These are phyloP conservation scores for Aspidoscelis tigris DNA, from an alignment of 2,113 vertebrate species.

Conservation along the genomic window DNA sequence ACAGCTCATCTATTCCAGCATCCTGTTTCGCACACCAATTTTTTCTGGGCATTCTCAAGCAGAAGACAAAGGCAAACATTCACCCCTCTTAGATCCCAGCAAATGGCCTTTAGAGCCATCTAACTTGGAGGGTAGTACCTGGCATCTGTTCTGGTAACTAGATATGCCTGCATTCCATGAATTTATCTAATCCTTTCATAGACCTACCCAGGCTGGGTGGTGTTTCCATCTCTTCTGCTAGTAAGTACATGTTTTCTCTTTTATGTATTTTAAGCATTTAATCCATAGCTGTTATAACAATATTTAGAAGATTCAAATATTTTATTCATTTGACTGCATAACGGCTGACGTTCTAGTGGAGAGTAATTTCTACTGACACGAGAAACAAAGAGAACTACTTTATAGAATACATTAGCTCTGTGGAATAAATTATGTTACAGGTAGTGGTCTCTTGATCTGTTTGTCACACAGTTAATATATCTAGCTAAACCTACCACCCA, in stretches of 20 bases:
- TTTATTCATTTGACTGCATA: rapidly evolving
- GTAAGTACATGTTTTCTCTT: neutral
- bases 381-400: neutral
- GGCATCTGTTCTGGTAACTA: no score
- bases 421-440: neutral
- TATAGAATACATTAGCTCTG: neutral
- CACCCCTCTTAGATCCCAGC: no score
- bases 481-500: neutral
- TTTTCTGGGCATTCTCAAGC: no score
- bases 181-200: no score
- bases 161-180: no score
- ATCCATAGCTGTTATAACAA: neutral
- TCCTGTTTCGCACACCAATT: no score
- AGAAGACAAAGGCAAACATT: no score
- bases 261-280: neutral
- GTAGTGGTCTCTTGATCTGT: neutral
- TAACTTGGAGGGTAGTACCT: no score
- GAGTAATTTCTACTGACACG: neutral
- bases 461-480: neutral
- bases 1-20: no score
- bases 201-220: no score
- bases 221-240: no score
- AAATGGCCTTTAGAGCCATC: no score
- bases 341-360: neutral
- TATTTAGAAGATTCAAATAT: conserved; percentile 24